These are phyloP conservation scores for Syndactyla subalaris DNA, from an alignment of 2,797 vertebrate genomes.

Conservation along the genomic window DNA sequence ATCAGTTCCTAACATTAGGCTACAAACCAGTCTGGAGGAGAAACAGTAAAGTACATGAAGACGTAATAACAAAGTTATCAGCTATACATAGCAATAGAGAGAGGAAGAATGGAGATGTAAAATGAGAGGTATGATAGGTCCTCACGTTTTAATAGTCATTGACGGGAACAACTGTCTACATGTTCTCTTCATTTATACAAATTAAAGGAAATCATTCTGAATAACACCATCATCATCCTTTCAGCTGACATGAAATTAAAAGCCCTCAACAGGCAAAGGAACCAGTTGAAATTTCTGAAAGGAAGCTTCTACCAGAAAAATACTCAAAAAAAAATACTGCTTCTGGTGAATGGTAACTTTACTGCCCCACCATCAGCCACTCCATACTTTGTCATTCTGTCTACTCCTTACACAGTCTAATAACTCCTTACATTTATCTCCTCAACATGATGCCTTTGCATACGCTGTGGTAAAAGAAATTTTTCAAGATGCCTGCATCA, in stretches of 20 bases:
- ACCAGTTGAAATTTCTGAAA: background rate
- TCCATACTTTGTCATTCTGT: background rate
- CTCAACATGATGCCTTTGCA: background rate
- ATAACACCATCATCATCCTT: background rate
- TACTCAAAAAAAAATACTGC: background rate
- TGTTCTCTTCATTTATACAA: background rate
- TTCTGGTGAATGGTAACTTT: background rate
- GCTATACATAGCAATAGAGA: background rate
- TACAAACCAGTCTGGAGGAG: background rate
- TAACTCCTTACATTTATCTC: background rate
- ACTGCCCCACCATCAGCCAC: background rate
- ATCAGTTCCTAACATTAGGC: background rate
- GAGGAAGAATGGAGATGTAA: background rate
- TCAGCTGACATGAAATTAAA: background rate
- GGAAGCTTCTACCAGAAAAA: background rate
- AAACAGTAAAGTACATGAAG: background rate
- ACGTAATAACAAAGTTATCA: background rate
- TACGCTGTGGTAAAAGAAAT: background rate
- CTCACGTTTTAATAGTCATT: background rate
- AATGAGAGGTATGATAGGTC: background rate
- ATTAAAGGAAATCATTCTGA: background rate
- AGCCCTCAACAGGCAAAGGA: background rate
- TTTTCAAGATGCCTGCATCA: rapidly evolving
- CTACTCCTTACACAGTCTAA: background rate
- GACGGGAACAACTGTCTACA: background rate